These are phyloP conservation scores for Xenentodon cancila DNA, from an alignment of 2,797 vertebrate species.

Conservation along the genomic window DNA sequence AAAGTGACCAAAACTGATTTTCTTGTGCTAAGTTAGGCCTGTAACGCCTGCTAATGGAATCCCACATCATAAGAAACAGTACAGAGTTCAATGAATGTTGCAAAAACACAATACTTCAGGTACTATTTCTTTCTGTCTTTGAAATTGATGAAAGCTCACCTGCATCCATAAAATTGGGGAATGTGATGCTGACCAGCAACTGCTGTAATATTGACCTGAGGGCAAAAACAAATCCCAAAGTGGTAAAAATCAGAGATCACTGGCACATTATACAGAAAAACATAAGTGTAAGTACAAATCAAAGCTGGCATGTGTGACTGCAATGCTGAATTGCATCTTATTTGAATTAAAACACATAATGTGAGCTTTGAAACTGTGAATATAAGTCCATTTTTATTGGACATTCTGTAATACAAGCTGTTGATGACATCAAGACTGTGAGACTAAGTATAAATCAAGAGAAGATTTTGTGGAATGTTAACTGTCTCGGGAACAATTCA, in stretches of 20 bases:
- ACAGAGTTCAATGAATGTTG: not conserved
- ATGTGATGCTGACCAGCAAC: slow-evolving; percentile 91
- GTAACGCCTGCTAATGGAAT: no score
- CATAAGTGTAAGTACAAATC: slow-evolving; percentile 18
- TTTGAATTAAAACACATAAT: slow-evolving; percentile 10
- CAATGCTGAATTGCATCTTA: not conserved
- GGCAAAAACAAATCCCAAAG: slow-evolving; percentile 32
- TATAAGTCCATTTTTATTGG: slow-evolving; percentile 20
- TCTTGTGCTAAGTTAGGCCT: no score
- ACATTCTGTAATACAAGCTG: slow-evolving; percentile 46
- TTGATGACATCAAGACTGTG: slow-evolving; percentile 49
- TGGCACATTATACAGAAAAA: slow-evolving; percentile 20
- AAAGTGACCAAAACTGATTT: no score
- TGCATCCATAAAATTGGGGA: slow-evolving; percentile 90
- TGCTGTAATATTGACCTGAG: slow-evolving; percentile 95
- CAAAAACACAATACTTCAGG: not conserved
- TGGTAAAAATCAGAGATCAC: slow-evolving; percentile 20
- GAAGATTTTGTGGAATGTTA: slow-evolving; percentile 52
- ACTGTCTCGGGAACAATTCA: slow-evolving; percentile 59
- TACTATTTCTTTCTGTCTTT: not conserved
- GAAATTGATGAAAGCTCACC: slow-evolving; percentile 78
- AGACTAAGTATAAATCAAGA: slow-evolving; percentile 49
- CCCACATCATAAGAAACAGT: not conserved
- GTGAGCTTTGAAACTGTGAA: not conserved
- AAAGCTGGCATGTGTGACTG: not conserved